Base-by-base conservation (phyloP, 2,888 invertebrate species). In the Pristionchus arcanus region DNA sequence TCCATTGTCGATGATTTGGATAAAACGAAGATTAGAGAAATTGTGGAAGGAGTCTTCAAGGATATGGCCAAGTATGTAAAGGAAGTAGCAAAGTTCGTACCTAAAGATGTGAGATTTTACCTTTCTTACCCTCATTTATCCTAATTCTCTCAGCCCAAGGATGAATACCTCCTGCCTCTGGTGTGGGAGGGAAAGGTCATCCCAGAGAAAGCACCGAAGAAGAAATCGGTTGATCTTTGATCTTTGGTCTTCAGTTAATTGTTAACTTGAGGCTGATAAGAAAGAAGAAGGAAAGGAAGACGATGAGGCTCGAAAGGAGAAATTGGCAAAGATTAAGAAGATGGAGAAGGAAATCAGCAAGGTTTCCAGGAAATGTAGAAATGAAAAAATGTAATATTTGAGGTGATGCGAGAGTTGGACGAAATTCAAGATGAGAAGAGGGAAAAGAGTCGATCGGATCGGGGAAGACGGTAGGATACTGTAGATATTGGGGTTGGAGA, bases 161-260 rank as follows among this genome's bases (percentile, higher is more conserved):
- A n/a, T 0, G 63, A n/a, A 25, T 63, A n/a, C n/a, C 21, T 7
- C 0, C 25, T 63, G 25, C 63, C 63, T 63, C 63, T 63, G n/a
- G 63, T 63, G 11, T 63, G 63, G 63, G 63, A 63, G n/a, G 63
- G 63, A 63, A 63, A 63, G 25, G 25, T 63, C 63, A 63, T 63
- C 25, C 25, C 63, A n/a, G 63, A 63, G 63, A 63, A 63, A n/a
- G 25, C 63, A 25, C 25, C 63, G n/a, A 63, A 63, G 59, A 59
- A 59, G 63, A 63, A 63, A 49, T 49, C 42, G 63, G 63, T n/a
- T 63, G 63, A 63, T 63, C n/a, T 63, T 63, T 63, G 63, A 63
- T 63, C 63, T 63, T 63, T 63, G 63, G n/a, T 63, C 63, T n/a
- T 4, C 9, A n/a, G 11, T n/a, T 63, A 11, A 63, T 49, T 1